These are phyloP conservation scores for Alloscopus bannaensis DNA, from an alignment of 2,888 invertebrate species.

Conservation along the genomic window DNA sequence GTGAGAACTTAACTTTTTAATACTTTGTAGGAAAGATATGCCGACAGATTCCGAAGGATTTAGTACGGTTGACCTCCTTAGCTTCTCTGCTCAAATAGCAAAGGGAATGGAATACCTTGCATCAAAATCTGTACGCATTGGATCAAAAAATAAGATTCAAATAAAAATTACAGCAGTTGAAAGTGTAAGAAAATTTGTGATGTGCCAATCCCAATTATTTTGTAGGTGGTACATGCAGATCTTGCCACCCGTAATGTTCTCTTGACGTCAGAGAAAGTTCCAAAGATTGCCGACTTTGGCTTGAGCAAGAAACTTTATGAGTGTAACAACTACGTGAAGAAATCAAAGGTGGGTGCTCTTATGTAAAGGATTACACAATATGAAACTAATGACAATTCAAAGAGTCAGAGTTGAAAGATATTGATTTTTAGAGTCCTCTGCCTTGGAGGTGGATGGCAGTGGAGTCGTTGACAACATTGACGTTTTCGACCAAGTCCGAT, in stretches of 20 bases:
- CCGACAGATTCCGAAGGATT: too few relatives aligned
- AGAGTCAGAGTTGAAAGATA: neutral
- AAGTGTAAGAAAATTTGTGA: neutral
- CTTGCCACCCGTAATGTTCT: conserved; percentile 67
- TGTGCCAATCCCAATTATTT: neutral
- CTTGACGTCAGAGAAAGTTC: conserved; percentile 41
- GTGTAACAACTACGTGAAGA: conserved; percentile 67
- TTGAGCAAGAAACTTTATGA: conserved; percentile 66
- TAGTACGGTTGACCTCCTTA: conserved; percentile 57
- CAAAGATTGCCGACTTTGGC: conserved; percentile 68
- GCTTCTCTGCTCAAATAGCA: conserved; percentile 59
- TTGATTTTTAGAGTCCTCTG: conserved; percentile 34
- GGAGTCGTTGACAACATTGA: conserved; percentile 46
- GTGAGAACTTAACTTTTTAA: too few relatives aligned
- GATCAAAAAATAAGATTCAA: neutral
- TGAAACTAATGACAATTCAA: too few relatives aligned
- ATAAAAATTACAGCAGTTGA: neutral
- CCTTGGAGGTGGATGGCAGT: conserved; percentile 68
- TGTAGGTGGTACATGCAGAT: conserved; percentile 67
- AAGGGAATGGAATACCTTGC: conserved; percentile 69
- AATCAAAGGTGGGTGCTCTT: conserved; percentile 55
- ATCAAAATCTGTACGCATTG: conserved; percentile 52
- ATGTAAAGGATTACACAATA: too few relatives aligned
- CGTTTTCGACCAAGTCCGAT: conserved; percentile 50
- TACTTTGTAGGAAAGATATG: neutral